Base-by-base conservation (phyloP, 2,797 vertebrate species). In the Myripristis jacobus region DNA sequence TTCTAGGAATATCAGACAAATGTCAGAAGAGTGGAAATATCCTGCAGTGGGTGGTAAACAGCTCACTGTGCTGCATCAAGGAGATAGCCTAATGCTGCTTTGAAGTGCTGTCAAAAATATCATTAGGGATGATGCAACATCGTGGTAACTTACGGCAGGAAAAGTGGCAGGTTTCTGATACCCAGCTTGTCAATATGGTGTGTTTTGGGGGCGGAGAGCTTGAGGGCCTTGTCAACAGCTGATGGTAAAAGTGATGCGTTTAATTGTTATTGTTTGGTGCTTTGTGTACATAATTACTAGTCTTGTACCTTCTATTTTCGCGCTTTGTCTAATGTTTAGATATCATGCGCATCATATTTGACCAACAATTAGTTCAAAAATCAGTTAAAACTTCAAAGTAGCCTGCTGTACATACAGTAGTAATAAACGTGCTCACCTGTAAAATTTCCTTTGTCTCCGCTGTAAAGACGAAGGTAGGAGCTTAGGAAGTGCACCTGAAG, bases 401-500 rank as follows among this genome's bases (percentile, higher is more conserved):
- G n/a, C n/a, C n/a, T n/a, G n/a, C 16, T 43, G 41, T 16, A 46
- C 12, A 36, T 27, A 27, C 31, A 22, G 16, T 4, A 24, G 31
- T 1, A 22, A 15, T 15, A 41, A 27, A 62, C 29, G 13, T 12
- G 8, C 18, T 48, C 41, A 16, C 4, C 41, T 16, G 41, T 15
- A 43, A 3, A 4, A 3, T 16, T 41, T 4, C 15, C 41, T 43
- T 16, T 43, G 41, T 43, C 41, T 43, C 15, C 41, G 16, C 4
- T 5, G 41, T 43, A 38, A 10, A 10, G 12, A 3, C 2, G 13
- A 38, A 38, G 1, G 1, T 13, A 13, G 15, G 15, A 44, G 21
- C 86, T 87, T 87, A 70, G 84, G 51, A 80, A 69, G 21, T 69
- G 78, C 51, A 70, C 57, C 15, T 89, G 78, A 90, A 92, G 12